Base-by-base conservation (phyloP, 2,888 invertebrate genomes). In the Anthrax anthrax region DNA sequence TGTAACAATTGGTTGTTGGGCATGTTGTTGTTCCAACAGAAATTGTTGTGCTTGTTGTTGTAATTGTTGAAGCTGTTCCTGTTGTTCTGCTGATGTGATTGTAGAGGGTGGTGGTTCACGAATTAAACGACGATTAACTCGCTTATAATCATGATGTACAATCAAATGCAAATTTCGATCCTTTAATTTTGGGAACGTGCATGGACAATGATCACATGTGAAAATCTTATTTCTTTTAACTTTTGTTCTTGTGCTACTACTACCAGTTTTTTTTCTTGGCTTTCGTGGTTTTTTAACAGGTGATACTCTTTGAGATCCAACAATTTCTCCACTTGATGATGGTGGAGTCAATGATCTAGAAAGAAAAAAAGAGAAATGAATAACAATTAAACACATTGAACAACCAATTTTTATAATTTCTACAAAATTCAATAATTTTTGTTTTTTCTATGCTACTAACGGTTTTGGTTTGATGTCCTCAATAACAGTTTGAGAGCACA, bases 121-220 rank as follows among this genome's bases (percentile, higher is more conserved):
- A n/a, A 66, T 57, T 23, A 66, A 52, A 8, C 64, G 58, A 13
- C 66, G 60, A 55, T 67, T 67, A 27, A 63, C 60, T 9, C 67
- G 61, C 44, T 66, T 61, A 51, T 67, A 66, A 47, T 63, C 62
- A 46, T 69, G 69, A 23, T 57, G 56, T 32, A 57, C 56, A 29
- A 67, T 59, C 58, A 69, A 61, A 45, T 69, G 69, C 9, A 60
- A 58, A 50, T 66, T 67, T 36, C 67, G 62, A 44, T 67, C 66
- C 51, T 62, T 64, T 1, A 69, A 58, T 50, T 63, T 60, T 14
- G 60, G 57, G 43, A 65, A 69, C 34, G 62, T 57, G 12, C 57
- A 57, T 37, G 57, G 57, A 44, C 69, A 69, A 43, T 67, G 64
- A 3, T 63, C 58, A 49, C 69, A 69, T 47, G 63, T 62, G 50